Conservation (phyloP, 2,113 vertebrate species). For the Gymnorhina tibicen region DNA sequence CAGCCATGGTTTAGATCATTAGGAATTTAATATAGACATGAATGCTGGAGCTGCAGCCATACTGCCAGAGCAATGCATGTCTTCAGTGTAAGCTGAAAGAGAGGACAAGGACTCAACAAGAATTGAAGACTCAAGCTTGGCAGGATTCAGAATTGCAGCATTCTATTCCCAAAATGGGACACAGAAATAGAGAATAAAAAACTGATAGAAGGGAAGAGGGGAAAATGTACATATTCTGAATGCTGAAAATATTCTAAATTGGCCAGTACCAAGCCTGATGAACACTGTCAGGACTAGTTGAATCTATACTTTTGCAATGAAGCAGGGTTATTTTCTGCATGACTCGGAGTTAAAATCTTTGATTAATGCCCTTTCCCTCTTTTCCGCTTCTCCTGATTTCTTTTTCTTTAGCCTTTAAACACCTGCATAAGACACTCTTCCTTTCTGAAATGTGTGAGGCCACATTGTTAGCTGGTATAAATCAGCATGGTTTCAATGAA, state of each 20-base stretch:
- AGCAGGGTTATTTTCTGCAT: not conserved
- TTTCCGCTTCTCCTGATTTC: not conserved
- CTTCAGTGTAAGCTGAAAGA: not conserved
- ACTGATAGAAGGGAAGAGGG: not conserved
- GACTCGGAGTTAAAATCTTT: not conserved
- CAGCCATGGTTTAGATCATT: not conserved
- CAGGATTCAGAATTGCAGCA: not conserved
- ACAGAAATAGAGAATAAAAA: not conserved
- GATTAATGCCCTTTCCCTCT: not conserved
- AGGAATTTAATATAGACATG: not conserved
- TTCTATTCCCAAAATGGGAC: not conserved
- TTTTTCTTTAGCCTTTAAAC: not conserved
- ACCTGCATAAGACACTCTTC: not conserved
- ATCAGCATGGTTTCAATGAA: not conserved
- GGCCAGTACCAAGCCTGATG: not conserved
- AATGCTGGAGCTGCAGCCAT: not conserved
- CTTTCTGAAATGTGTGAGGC: not conserved
- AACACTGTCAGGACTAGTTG: not conserved
- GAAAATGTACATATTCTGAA: not conserved
- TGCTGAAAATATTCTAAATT: not conserved
- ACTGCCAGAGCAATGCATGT: not conserved
- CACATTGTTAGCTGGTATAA: not conserved
- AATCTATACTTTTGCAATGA: not conserved
- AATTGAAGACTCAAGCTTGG: not conserved
- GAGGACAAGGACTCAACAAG: not conserved